Percentiles rank a stretch among this genome's conserved stretches.
Evolutionary conservation across 2,888 invertebrate species (phyloP).

Genomic region (Polia nebulosa): DNA sequence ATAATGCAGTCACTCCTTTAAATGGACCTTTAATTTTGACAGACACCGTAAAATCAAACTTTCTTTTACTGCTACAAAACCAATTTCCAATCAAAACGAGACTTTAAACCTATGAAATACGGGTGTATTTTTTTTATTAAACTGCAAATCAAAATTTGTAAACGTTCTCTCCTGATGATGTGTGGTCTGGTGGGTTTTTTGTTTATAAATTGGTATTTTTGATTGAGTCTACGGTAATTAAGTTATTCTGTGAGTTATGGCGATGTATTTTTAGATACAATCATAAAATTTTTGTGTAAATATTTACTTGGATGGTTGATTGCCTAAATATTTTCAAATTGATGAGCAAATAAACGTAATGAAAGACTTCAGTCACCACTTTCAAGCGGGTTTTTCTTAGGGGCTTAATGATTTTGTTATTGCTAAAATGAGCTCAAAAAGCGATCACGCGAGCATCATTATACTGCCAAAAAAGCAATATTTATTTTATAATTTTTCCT

Average conservation of each 20-base stretch:
- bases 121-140: not conserved
- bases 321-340: slow-evolving; percentile 47
- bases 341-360: slow-evolving; percentile 40
- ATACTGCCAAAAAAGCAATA: not conserved
- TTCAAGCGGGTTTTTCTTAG: not conserved
- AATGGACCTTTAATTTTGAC: slow-evolving; percentile 77
- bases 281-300: slow-evolving; percentile 53
- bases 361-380: slow-evolving; percentile 6
- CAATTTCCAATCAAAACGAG: not conserved
- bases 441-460: slow-evolving; percentile 20
- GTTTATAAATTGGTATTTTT: slow-evolving; percentile 63
- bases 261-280: slow-evolving; percentile 48
- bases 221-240: slow-evolving; percentile 65
- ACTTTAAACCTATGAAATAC: slow-evolving; percentile 13
- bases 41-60: slow-evolving; percentile 63
- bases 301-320: slow-evolving; percentile 45
- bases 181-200: slow-evolving; percentile 67
- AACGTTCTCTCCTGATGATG: slow-evolving; percentile 52
- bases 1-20: slow-evolving; percentile 77
- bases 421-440: slow-evolving; percentile 7
- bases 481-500: slow-evolving; percentile 12
- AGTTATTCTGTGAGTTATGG: slow-evolving; percentile 60
- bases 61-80: slow-evolving; percentile 2
- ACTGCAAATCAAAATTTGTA: slow-evolving; percentile 29
- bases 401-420: slow-evolving; percentile 6